These are phyloP conservation scores for Homalodisca vitripennis DNA, from an alignment of 1,140 invertebrate species.

Conservation along the genomic window DNA sequence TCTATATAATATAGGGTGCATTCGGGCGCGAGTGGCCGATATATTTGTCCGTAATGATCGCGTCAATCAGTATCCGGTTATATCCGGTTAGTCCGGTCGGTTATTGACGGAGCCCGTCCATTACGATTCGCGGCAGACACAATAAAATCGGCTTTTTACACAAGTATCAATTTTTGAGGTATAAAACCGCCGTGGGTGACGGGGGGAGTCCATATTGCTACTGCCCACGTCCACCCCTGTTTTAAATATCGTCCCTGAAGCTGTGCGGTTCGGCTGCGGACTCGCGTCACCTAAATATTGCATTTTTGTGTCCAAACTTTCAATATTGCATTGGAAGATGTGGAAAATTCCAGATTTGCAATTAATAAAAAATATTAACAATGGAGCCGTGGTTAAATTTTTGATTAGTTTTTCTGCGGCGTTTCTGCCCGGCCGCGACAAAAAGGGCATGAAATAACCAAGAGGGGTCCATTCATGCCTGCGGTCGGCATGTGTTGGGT, in stretches of 20 bases:
- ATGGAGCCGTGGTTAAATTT: slow-evolving; percentile 15
- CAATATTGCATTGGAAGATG: slow-evolving; percentile 27
- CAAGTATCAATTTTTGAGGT: slow-evolving; percentile 21
- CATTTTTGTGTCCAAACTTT: slow-evolving; percentile 23
- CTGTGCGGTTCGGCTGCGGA: slow-evolving; percentile 17
- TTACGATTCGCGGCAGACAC: slow-evolving; percentile 1
- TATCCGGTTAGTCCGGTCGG: background rate
- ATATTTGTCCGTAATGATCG: background rate
- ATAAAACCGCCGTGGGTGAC: background rate
- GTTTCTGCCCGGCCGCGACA: too few species aligned
- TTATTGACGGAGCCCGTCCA: background rate
- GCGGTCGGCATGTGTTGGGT: too few species aligned
- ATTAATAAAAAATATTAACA: slow-evolving; percentile 27
- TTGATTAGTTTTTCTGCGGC: slow-evolving; percentile 13
- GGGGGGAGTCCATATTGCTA: slow-evolving; percentile 17
- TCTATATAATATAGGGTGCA: slow-evolving; percentile 14
- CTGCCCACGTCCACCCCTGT: background rate
- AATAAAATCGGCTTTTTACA: slow-evolving; percentile 15
- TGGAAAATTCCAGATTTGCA: slow-evolving; percentile 22
- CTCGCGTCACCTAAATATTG: slow-evolving; percentile 19
- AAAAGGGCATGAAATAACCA: background rate
- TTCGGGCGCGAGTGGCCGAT: background rate
- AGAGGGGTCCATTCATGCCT: background rate
- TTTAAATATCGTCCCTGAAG: slow-evolving; percentile 5
- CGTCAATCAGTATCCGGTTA: background rate